phyloP scores from a whole-genome alignment of 2,113 vertebrate species.

The Phodopus roborovskii region DNA sequence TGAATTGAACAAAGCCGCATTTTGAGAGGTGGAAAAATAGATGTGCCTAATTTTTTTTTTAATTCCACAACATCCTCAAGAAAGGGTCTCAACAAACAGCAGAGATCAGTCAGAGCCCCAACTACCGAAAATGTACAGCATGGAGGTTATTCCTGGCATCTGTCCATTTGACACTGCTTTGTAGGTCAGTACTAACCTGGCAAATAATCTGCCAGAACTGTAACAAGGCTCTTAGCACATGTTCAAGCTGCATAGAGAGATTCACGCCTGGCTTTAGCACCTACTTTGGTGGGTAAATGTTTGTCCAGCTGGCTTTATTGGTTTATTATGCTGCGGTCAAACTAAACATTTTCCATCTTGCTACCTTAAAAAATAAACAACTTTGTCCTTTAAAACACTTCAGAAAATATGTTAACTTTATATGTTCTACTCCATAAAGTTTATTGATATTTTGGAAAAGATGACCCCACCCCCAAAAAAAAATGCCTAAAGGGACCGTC shows the following conservation, averaged over 20 bases:
- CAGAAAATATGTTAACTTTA: conserved; percentile 58
- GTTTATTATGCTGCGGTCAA: conserved; percentile 73
- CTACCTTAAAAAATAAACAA: conserved; percentile 74
- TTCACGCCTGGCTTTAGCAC: conserved; percentile 74
- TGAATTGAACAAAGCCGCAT: conserved; percentile 18
- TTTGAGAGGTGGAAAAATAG: not conserved
- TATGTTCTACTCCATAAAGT: conserved; percentile 58
- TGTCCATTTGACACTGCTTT: conserved; percentile 21
- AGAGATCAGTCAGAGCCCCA: conserved; percentile 17
- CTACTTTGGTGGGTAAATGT: conserved; percentile 78
- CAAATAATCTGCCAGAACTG: conserved; percentile 50
- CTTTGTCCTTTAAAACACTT: conserved; percentile 62
- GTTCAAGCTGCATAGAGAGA: conserved; percentile 63
- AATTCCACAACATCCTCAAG: conserved; percentile 8
- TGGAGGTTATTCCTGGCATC: conserved; percentile 12
- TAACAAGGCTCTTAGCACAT: conserved; percentile 67
- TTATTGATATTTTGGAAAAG: conserved; percentile 52
- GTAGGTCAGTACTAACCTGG: conserved; percentile 46
- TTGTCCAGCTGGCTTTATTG: conserved; percentile 77
- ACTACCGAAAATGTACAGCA: conserved; percentile 49
- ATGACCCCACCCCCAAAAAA: conserved; percentile 39
- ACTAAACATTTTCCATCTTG: conserved; percentile 67
- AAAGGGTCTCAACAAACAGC: conserved; percentile 27
- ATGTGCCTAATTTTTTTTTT: not conserved
- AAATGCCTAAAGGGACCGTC: not conserved